Percentiles rank a stretch among this genome's conserved stretches.
These are phyloP conservation scores for Rhipidura dahli DNA, from an alignment of 2,113 vertebrate species.

Conservation along the genomic window DNA sequence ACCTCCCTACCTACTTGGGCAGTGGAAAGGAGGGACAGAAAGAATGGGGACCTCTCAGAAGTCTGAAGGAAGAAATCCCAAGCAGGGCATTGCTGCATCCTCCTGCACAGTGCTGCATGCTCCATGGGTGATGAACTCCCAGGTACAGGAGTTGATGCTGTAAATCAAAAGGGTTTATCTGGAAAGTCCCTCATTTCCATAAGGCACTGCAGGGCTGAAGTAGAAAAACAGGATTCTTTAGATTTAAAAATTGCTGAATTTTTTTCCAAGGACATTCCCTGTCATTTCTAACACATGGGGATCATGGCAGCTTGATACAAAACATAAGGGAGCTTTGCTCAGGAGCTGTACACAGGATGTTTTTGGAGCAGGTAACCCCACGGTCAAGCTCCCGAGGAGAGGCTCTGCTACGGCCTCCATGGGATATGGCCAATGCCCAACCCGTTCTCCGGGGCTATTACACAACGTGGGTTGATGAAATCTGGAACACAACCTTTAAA, in stretches of 20 bases:
- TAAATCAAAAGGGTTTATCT: not conserved
- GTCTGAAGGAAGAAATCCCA: not conserved
- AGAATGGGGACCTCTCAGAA: not conserved
- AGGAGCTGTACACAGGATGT: not conserved
- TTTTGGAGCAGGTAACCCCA: not conserved
- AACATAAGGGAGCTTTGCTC: not conserved
- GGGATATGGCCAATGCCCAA: not conserved
- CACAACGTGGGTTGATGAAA: conserved; percentile 51
- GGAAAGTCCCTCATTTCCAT: not conserved
- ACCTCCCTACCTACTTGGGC: not conserved
- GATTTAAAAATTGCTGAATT: not conserved
- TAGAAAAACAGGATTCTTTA: not conserved
- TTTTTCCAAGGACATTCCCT: not conserved
- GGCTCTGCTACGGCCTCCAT: not conserved
- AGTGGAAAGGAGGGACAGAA: not conserved
- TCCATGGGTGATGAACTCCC: not conserved
- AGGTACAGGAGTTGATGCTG: not conserved
- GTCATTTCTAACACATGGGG: not conserved
- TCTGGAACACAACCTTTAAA: conserved; percentile 56
- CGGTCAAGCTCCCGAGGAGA: fast-evolving
- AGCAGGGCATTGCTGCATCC: not conserved
- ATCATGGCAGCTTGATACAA: not conserved
- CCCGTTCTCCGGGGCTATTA: not conserved
- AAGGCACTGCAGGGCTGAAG: not conserved
- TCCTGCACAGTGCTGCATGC: not conserved